Conservation (phyloP, 2,888 invertebrate genomes). For the Drosophila austrosaltans region DNA sequence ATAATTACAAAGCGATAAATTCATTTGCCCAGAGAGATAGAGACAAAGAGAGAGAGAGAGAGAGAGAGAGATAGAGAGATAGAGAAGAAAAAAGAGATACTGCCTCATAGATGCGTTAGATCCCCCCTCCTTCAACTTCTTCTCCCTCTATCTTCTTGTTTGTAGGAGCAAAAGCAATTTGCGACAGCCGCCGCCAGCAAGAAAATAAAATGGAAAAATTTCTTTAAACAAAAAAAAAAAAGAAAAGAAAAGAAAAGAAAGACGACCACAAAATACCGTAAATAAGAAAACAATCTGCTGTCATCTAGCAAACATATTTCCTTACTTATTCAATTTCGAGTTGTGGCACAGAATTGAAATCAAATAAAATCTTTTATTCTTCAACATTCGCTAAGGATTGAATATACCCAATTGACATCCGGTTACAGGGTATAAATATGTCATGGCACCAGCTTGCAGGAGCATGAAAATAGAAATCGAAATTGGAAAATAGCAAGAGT, state of each 20-base stretch:
- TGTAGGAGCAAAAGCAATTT: conserved; percentile 28
- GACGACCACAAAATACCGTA: neutral
- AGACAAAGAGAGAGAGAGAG: neutral
- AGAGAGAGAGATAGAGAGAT: neutral
- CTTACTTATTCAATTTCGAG: neutral
- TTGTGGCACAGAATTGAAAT: neutral
- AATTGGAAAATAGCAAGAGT: neutral
- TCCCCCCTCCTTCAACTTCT: neutral
- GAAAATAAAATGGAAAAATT: conserved; percentile 25
- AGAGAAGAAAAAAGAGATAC: neutral
- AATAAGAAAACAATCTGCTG: conserved; percentile 7
- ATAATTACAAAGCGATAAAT: conserved; percentile 67
- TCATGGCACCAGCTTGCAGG: neutral
- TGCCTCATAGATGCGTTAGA: neutral
- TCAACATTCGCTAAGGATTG: too few species aligned
- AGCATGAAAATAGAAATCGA: neutral
- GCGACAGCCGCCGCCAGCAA: conserved; percentile 6
- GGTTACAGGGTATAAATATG: neutral
- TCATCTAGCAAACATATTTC: conserved; percentile 4
- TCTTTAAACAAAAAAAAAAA: neutral
- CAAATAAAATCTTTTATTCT: too few species aligned
- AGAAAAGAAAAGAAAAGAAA: neutral
- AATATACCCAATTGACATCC: neutral
- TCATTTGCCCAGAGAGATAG: conserved; percentile 37
- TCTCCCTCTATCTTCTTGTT: neutral